Evolutionary conservation across 2,888 invertebrate genomes (phyloP), one percentile per base, ranked within the genome.

Genomic region (Slavum lentiscoides): DNA sequence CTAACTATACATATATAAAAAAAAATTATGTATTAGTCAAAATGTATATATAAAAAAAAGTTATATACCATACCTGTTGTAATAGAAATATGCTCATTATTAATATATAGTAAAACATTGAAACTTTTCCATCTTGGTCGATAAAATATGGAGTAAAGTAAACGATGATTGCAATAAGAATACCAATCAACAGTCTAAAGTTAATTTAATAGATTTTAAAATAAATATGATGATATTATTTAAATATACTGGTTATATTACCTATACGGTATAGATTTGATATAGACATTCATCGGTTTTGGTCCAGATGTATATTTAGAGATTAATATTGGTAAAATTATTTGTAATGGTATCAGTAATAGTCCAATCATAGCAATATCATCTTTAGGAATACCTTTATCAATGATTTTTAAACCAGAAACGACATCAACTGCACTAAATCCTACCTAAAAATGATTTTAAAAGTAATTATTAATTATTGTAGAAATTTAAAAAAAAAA

Each of bases 361-460:
- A 99, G 91, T 1, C 95, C 96, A 85, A 99, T 89, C 80, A 98
- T 88, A 0, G 98, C 98, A 81, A 99, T 88, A 84, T 94, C 93
- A 86, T 98, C 98, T 85, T 96, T 95, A 0, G 97, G 96, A 72
- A 99, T 94, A 19, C 99, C 99, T 43, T 94, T 94, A 87, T 98
- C 98, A 1, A 98, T 94, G 72, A 99, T 88, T 87, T 99, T 99
- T 82, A 99, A 88, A 3, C 95, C 93, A 30, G 98, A 95, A 0
- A 98, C 95, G 37, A 95, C 93, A 88, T 99, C 99, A 82, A 95
- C 93, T 0, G 98, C 97, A 61, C 97, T 93, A 88, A 98, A 99
- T 5, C 96, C 96, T 84, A 97, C 90, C 95, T 96, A 86, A 82
- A 88, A 15, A 73, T 11, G 21, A 39, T 53, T 1, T 21, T 43